These are phyloP conservation scores for Lepidurus couesii DNA, from an alignment of 1,140 invertebrate genomes.

Conservation along the genomic window DNA sequence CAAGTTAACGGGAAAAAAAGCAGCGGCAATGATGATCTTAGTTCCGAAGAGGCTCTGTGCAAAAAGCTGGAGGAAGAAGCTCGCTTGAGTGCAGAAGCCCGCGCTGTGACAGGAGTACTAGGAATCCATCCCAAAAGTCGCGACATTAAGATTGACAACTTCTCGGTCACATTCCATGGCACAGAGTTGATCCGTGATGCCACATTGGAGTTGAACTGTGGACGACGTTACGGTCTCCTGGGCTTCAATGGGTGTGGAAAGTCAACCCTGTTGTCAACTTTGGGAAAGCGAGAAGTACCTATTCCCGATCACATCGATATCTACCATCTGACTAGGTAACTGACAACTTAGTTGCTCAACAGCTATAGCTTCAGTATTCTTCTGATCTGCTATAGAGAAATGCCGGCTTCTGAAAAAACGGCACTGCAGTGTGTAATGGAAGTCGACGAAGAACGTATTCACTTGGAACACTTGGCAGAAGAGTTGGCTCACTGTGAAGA, in stretches of 20 bases:
- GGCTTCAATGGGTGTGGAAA: slow-evolving; percentile 95
- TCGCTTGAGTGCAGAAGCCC: slow-evolving; percentile 81
- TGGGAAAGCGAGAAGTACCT: slow-evolving; percentile 90
- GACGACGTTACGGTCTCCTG: slow-evolving; percentile 90
- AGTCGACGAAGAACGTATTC: slow-evolving; percentile 88
- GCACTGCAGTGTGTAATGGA: slow-evolving; percentile 97
- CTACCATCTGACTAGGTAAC: slow-evolving; percentile 72
- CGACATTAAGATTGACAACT: slow-evolving; percentile 94
- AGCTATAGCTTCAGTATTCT: not conserved
- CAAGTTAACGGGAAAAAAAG: slow-evolving; percentile 41
- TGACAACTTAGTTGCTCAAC: not conserved
- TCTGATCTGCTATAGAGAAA: slow-evolving; percentile 60
- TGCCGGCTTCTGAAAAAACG: slow-evolving; percentile 86
- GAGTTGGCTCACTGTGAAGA: slow-evolving; percentile 78
- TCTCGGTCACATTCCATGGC: slow-evolving; percentile 98
- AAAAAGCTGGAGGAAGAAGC: slow-evolving; percentile 83
- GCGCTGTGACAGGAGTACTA: slow-evolving; percentile 89
- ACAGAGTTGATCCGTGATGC: slow-evolving; percentile 92
- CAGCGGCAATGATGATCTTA: slow-evolving; percentile 38
- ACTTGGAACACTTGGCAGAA: slow-evolving; percentile 89
- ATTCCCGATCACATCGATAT: slow-evolving; percentile 97
- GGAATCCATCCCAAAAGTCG: slow-evolving; percentile 90
- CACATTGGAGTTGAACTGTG: slow-evolving; percentile 92
- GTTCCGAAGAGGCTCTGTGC: slow-evolving; percentile 67
- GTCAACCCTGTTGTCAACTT: slow-evolving; percentile 82